These are phyloP conservation scores for Hypocryptadius cinnamomeus DNA, from an alignment of 2,113 vertebrate species.

Conservation along the genomic window DNA sequence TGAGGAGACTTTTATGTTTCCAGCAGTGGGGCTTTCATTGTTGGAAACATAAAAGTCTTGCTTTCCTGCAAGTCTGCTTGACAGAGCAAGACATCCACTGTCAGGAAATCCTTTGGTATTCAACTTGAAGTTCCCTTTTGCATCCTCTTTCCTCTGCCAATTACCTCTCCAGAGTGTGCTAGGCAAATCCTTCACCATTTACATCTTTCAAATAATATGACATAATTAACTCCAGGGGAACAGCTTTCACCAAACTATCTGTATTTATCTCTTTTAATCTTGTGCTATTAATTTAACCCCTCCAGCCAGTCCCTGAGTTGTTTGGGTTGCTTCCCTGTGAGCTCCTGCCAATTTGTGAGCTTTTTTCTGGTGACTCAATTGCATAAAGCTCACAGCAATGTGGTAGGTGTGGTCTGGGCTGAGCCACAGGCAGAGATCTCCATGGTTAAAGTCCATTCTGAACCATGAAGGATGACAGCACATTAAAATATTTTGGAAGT, in stretches of 20 bases:
- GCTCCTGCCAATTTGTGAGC: slow-evolving; percentile 7
- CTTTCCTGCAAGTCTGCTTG: not conserved
- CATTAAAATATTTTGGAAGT: not conserved
- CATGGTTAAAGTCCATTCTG: not conserved
- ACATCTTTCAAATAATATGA: not conserved
- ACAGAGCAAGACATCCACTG: not conserved
- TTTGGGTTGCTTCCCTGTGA: slow-evolving; percentile 24
- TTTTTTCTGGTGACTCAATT: not conserved
- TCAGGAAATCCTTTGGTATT: slow-evolving; percentile 6
- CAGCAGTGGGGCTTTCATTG: not conserved
- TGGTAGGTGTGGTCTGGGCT: not conserved
- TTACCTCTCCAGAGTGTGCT: not conserved
- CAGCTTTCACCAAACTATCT: slow-evolving; percentile 22
- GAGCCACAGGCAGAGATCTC: not conserved
- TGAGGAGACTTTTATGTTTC: not conserved
- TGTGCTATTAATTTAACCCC: slow-evolving; percentile 8
- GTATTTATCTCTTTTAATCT: slow-evolving; percentile 33
- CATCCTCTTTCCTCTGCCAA: slow-evolving; percentile 16
- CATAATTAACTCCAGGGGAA: slow-evolving; percentile 24
- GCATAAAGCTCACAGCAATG: not conserved
- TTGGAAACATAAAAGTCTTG: not conserved
- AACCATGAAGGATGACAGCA: not conserved
- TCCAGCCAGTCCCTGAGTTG: not conserved
- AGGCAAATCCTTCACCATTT: slow-evolving; percentile 35
- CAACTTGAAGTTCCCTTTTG: slow-evolving; percentile 2